Evolutionary conservation across 2,797 vertebrate species (phyloP).

Genomic region (Yasuhikotakia modesta): DNA sequence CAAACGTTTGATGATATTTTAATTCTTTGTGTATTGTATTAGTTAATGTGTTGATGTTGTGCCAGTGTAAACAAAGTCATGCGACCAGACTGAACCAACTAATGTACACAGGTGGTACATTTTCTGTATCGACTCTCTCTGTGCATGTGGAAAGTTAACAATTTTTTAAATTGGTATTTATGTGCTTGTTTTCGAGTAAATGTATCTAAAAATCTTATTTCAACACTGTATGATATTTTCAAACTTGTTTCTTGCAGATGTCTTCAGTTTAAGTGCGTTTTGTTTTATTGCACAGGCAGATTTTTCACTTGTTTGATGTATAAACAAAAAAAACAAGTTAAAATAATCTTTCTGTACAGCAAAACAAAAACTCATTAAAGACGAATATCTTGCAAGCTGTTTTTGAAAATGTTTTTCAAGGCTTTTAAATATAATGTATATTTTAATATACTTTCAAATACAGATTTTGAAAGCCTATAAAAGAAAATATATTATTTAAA

Average conservation of each 20-base stretch:
- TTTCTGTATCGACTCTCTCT: not conserved
- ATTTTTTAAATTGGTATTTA: too few relatives aligned
- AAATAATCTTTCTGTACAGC: not conserved
- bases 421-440: too few relatives aligned
- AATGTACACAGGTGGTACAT: not conserved
- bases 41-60: conserved; percentile 15
- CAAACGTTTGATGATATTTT: not conserved
- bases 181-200: too few relatives aligned
- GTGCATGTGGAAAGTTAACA: too few relatives aligned
- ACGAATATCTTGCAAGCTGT: not conserved
- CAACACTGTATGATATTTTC: not conserved
- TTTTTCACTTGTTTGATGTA: not conserved
- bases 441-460: too few relatives aligned
- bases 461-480: too few relatives aligned
- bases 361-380: not conserved
- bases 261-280: not conserved
- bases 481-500: too few relatives aligned
- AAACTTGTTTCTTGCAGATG: not conserved
- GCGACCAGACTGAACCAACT: conserved; percentile 10
- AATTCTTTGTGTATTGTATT: not conserved
- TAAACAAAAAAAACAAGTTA: not conserved
- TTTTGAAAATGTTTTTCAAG: too few relatives aligned
- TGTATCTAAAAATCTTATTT: too few relatives aligned
- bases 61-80: conserved; percentile 29
- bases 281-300: not conserved